phyloP scores from a whole-genome alignment of 2,113 vertebrate genomes.

The Clarias gariepinus region DNA sequence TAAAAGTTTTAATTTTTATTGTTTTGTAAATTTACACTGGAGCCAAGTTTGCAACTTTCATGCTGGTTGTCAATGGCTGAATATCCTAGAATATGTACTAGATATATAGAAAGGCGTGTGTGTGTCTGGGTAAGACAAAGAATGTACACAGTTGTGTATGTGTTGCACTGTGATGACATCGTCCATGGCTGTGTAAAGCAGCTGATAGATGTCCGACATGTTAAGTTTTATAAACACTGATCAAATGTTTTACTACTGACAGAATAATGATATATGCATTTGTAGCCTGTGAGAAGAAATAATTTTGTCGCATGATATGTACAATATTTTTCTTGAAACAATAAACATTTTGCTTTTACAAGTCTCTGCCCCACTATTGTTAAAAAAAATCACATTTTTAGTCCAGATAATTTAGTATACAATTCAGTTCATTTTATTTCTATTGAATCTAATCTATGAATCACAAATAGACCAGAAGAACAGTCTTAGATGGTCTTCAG shows the following conservation, averaged over 20 bases:
- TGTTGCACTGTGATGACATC: constrained; percentile 57
- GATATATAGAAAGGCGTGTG: constrained; percentile 44
- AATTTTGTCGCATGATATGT: constrained; percentile 67
- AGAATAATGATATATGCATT: constrained; percentile 56
- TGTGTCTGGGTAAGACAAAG: constrained; percentile 47
- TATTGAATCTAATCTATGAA: neutral
- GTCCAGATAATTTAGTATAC: neutral
- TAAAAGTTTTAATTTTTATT: neutral
- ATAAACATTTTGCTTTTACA: constrained; percentile 61
- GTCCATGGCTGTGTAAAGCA: constrained; percentile 48
- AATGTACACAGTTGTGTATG: constrained; percentile 44
- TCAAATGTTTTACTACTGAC: constrained; percentile 62
- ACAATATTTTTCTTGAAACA: constrained; percentile 68
- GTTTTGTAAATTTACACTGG: constrained; percentile 24
- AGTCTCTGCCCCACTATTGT: neutral
- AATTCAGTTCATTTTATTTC: neutral
- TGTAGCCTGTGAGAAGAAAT: constrained; percentile 65
- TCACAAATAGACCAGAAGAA: neutral
- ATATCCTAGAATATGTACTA: constrained; percentile 32
- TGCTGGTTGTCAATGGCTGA: neutral
- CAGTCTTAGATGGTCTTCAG: neutral
- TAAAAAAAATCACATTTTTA: neutral
- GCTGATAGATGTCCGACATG: constrained; percentile 60
- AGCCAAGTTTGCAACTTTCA: neutral
- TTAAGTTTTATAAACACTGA: constrained; percentile 76